Base-by-base conservation (phyloP, 1,140 invertebrate species). In the Drosophila trapezifrons region DNA sequence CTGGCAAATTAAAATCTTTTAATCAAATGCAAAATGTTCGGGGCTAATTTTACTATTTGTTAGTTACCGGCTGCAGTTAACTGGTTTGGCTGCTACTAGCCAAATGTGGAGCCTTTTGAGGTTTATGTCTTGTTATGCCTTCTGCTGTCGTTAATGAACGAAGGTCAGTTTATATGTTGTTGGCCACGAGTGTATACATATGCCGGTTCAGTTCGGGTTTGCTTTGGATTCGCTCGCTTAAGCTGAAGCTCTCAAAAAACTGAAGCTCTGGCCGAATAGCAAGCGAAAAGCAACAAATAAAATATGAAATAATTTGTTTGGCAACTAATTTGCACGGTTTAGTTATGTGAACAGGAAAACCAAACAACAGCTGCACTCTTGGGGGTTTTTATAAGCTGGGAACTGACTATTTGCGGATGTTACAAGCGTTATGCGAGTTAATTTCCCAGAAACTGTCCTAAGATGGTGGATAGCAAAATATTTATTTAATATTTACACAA, bases 61-160 rank as follows among this genome's bases (percentile, higher is more conserved):
- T 86, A 78, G 83, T 87, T 79, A 83, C 79, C 78, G 62, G 78
- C 75, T 85, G 83, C 83, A 86, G 83, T 67, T 58, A 87, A 87
- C 83, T 77, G 83, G 83, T 87, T 86, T 86, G 64, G 42, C 46
- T 35, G 43, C 69, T 85, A 51, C 67, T 70, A 57, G 64, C 83
- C 84, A 70, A 83, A 87, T 79, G 76, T 89, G 80, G 66, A 51
- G 52, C 40, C 58, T 79, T 80, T 79, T 85, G 65, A 51, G 79
- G 83, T 82, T 85, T 85, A 82, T 85, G 83, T 65, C 78, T 72
- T 85, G 78, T 71, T 85, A 78, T 86, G 81, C 80, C 72, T 70
- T 76, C 59, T 62, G 73, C 57, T 76, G 65, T 76, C 83, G 83
- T 87, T 83, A 87, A 86, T 86, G 83, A 86, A 83, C 76, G 83